Percentiles rank a stretch among this genome's conserved stretches.
Conservation (phyloP, 2,113 vertebrate genomes). For the Podarcis raffonei region DNA sequence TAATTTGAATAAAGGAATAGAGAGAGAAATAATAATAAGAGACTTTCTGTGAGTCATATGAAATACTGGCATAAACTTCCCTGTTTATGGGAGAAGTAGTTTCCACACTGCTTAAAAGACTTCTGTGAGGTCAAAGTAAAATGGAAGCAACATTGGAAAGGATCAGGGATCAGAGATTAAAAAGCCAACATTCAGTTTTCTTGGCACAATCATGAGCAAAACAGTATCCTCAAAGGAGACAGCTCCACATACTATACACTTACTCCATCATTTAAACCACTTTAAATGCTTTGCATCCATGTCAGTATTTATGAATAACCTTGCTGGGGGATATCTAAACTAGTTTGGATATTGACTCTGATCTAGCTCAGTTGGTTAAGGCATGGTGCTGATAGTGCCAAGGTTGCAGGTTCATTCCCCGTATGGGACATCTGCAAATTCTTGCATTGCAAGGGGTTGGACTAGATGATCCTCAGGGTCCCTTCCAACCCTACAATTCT, state of each 20-base stretch:
- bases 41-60: slow-evolving; percentile 1
- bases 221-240: not conserved
- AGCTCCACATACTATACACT: not conserved
- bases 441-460: too few species aligned
- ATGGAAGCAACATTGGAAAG: slow-evolving; percentile 1
- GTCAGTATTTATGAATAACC: not conserved
- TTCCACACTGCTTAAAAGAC: slow-evolving; percentile 14
- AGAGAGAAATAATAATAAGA: slow-evolving; percentile 5
- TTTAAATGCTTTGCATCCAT: not conserved
- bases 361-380: too few species aligned
- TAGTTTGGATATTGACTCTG: not conserved
- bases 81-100: slow-evolving; percentile 10
- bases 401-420: too few species aligned
- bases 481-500: too few species aligned
- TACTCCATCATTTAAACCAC: slow-evolving; percentile 3
- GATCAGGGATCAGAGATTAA: slow-evolving; percentile 26
- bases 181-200: not conserved
- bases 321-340: not conserved
- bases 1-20: slow-evolving; percentile 45
- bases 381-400: too few species aligned
- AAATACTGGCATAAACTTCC: slow-evolving; percentile 19
- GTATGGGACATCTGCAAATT: too few species aligned
- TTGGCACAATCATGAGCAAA: slow-evolving; percentile 26
- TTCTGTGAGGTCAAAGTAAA: slow-evolving; percentile 18
- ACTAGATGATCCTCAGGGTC: too few species aligned